These are phyloP conservation scores for Drosophila sordidapex DNA, from an alignment of 2,888 invertebrate genomes.

Conservation along the genomic window DNA sequence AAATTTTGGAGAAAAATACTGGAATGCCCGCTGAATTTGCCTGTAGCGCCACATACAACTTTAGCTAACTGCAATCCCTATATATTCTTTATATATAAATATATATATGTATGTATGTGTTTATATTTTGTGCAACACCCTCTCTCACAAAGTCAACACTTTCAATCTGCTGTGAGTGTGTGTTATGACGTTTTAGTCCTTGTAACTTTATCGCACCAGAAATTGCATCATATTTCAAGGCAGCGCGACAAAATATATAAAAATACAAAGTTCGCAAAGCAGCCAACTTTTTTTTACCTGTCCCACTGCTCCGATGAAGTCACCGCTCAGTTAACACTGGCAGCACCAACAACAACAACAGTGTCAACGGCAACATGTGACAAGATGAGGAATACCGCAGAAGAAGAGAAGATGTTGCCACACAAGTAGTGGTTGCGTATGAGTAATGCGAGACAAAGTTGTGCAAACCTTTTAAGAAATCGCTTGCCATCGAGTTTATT, in stretches of 20 bases:
- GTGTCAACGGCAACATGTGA: conserved; percentile 48
- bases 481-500: conserved; percentile 65
- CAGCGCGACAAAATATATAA: conserved; percentile 69
- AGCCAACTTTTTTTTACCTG: conserved; percentile 63
- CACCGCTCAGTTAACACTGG: conserved; percentile 19
- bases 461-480: conserved; percentile 41
- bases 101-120: not conserved
- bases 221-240: conserved; percentile 81
- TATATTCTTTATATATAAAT: conserved; percentile 4
- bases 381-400: conserved; percentile 23
- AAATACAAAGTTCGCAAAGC: conserved; percentile 53
- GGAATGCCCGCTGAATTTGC: conserved; percentile 7
- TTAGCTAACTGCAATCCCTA: conserved; percentile 46
- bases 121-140: conserved; percentile 17
- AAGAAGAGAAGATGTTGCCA: conserved; percentile 43
- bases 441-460: conserved; percentile 71
- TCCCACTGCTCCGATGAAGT: conserved; percentile 8
- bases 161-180: conserved; percentile 39
- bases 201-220: conserved; percentile 77
- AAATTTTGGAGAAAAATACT: not conserved
- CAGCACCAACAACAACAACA: conserved; percentile 17
- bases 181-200: conserved; percentile 62
- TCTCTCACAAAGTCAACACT: conserved; percentile 65
- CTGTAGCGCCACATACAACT: conserved; percentile 43
- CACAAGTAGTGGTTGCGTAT: conserved; percentile 60